A percentile compares a stretch with the other conserved stretches of the same genome.
Conservation (phyloP, 2,113 vertebrate species). For the Psilopsiagon aurifrons region DNA sequence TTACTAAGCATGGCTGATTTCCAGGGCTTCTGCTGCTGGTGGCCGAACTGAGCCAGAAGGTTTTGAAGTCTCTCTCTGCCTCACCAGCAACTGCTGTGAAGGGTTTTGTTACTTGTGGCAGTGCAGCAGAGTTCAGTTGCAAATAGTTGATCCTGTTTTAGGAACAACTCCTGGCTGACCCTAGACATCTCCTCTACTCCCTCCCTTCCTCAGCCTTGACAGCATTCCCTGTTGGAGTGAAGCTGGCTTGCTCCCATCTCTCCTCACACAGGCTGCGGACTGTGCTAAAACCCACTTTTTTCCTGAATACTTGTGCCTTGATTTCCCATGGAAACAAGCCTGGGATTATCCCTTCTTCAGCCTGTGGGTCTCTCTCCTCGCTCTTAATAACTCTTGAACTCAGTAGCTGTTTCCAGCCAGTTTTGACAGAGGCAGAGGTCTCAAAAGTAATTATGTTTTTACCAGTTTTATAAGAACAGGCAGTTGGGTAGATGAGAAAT, state of each 20-base stretch:
- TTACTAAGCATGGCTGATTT: background rate
- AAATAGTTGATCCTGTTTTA: background rate
- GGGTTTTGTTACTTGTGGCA: background rate
- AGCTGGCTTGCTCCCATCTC: conserved; percentile 25
- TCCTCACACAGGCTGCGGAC: background rate
- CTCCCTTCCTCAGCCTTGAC: background rate
- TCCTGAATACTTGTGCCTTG: background rate
- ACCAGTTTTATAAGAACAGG: conserved; percentile 16
- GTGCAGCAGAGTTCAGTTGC: background rate
- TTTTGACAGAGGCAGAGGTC: conserved; percentile 39
- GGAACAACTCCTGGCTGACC: background rate
- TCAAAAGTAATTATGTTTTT: conserved; percentile 55
- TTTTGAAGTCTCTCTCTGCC: background rate
- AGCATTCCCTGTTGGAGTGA: background rate
- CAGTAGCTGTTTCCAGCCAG: conserved; percentile 12
- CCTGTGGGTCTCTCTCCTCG: background rate
- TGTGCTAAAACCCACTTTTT: background rate
- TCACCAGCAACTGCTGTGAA: background rate
- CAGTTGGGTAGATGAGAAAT: background rate
- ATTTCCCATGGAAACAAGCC: conserved; percentile 53
- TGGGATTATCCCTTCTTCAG: background rate
- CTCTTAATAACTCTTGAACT: conserved; percentile 27
- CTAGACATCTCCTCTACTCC: background rate
- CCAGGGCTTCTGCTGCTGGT: background rate
- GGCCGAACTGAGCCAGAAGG: background rate